Evolutionary conservation across 2,888 invertebrate genomes (phyloP), one percentile per base, ranked within the genome.

Genomic region (Mesorhabditis belari): DNA sequence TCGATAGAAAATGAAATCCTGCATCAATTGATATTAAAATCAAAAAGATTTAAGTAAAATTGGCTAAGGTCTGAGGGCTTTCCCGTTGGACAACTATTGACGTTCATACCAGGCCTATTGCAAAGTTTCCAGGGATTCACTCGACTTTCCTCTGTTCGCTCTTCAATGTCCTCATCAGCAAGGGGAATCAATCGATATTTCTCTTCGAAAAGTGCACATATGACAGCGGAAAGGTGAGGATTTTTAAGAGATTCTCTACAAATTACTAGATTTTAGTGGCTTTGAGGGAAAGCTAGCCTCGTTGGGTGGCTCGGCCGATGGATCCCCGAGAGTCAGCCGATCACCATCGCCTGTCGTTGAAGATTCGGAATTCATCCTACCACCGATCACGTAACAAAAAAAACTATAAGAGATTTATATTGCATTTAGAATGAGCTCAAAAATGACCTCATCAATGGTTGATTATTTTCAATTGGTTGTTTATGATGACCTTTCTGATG

Each of bases 401-500:
- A 35, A n/a, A 9, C 44, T 17, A 35, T 35, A 35, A 35, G n/a
- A 24, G 19, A 9, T 5, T 49, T 12, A 9, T 25, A 24, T 5
- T n/a, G 6, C 23, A 57, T 61, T 50, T 57, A 58, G 60, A 19
- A 35, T 29, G 2, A 64, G 66, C 0, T 64, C 64, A 50, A 61
- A 70, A 27, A 76, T 76, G 74, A 70, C 72, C 3, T 65, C 69
- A 24, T 74, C 75, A 12, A 71, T 66, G 57, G 65, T 72, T n/a
- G 77, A 77, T 60, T 77, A 77, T 63, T 71, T 77, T 62, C 76
- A 75, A 23, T 61, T 74, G 28, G 73, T 76, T 27, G 72, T 74
- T 21, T 71, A 76, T 57, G 77, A 77, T 52, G 74, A 74, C 17
- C 63, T 73, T 24, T 72, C 69, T 17, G 72, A 73, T 19, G 54